Evolutionary conservation across 2,797 vertebrate genomes (phyloP), one percentile per base, ranked within the genome.

Genomic region (Chaetodon trifasciatus): DNA sequence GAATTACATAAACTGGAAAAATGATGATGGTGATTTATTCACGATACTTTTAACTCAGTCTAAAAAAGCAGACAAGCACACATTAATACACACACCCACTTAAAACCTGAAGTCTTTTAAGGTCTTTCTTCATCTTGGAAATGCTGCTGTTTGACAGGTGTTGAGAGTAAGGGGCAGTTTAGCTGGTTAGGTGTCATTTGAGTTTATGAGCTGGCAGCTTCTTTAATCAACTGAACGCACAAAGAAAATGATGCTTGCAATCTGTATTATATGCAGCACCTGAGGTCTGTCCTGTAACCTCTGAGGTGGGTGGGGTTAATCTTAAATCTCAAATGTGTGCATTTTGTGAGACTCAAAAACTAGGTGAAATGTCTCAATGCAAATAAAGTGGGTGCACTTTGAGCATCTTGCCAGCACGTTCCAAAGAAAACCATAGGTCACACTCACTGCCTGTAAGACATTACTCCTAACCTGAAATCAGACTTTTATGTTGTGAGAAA

Each of bases 311-410:
- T 28, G 37, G 8, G 3, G 11, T 13, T 64, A 24, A 47, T 21
- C 61, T 19, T 19, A 37, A 70, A 56, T 71, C 50, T 63, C 9
- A 71, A 60, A 73, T 42, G 4, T 60, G 24, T 32, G 44, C 9
- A 46, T 8, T 44, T 13, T 13, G 42, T 44, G 42, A 2, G 8
- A 44, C 28, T 32, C 28, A 28, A 3, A 58, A 49, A n/a, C 1
- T 15, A 37, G 6, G 21, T 8, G 2, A 77, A 49, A 39, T 37
- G 10, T 21, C 70, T 28, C 16, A 21, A 24, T 19, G 32, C 13
- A 17, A 60, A 47, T 47, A 37, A 40, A 3, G 15, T 28, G 17
- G 46, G 28, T 23, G 15, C 7, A 66, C 9, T 37, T 57, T 28
- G 10, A 42, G 13, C 17, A 46, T 28, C 66, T 56, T 32, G 11